Evolutionary conservation across 2,797 vertebrate species (phyloP), one percentile per base, ranked within the genome.

Genomic region (Crenuchus spilurus): DNA sequence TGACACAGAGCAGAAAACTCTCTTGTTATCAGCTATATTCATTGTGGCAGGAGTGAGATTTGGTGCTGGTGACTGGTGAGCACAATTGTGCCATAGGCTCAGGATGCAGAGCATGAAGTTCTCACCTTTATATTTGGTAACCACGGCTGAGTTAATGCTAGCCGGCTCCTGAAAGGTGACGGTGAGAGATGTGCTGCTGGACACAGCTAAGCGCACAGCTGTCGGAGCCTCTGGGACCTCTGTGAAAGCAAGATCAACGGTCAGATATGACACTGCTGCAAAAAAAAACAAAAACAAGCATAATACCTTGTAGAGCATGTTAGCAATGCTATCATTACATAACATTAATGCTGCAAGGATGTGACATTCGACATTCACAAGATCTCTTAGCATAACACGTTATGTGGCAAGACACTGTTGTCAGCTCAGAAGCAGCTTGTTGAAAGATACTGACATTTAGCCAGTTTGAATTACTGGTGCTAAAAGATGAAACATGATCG

Each of bases 101-200:
- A 39, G n/a, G 42, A n/a, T 46, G 28, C 46, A 6, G 61, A 49
- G 37, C 8, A 74, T 14, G 39, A 24, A 73, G 57, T 39, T 70
- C 58, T 55, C 91, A 99, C 97, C 96, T 97, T 92, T 95, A 89
- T 97, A 99, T 87, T 92, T 97, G 84, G 97, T 99, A 78, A 99
- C 94, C 78, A 98, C 94, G 18, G 96, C 94, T 49, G 95, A 94
- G 79, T 96, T 97, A 84, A 95, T 91, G 74, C 94, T 92, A 67
- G 91, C 90, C 11, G 97, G 96, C 81, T 99, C 97, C 78, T 98
- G 96, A 85, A 97, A 98, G 87, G 88, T 94, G 91, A 98, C 92
- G 14, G 92, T 96, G 86, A 99, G 94, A n/a, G 96, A 90, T 70
- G 91, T 92, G 85, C 92, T 96, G 84, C 96, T 95, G 77, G 94